Evolutionary conservation across 2,113 vertebrate species (phyloP).

Genomic region (Phoxinus phoxinus): DNA sequence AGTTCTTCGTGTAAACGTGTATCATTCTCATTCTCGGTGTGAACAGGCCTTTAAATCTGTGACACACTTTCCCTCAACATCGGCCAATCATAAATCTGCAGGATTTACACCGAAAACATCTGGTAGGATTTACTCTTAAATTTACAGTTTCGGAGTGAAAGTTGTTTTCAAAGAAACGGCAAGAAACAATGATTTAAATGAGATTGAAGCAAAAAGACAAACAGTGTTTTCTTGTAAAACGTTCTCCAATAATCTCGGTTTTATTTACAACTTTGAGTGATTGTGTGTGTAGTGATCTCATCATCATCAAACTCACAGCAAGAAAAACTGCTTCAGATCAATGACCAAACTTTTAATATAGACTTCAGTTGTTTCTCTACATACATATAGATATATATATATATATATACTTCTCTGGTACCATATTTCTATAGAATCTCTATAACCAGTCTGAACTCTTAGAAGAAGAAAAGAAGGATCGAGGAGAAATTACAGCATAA

Average conservation of each 20-base stretch:
- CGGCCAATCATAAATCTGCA: neutral
- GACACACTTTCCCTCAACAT: neutral
- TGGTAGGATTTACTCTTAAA: no score
- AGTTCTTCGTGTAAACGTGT: no score
- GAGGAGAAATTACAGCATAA: no score
- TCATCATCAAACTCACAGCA: neutral
- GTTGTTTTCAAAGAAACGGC: no score
- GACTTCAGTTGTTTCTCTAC: conserved; percentile 56
- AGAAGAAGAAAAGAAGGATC: no score
- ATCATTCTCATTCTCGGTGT: neutral
- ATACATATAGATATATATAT: conserved; percentile 38
- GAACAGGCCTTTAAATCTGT: neutral
- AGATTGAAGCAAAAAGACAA: no score
- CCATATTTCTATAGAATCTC: conserved; percentile 54
- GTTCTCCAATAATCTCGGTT: no score
- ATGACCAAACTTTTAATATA: conserved; percentile 56
- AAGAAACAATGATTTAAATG: no score
- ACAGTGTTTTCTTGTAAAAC: no score
- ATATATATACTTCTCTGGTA: conserved; percentile 52
- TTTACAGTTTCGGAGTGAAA: no score
- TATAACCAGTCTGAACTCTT: conserved; percentile 29
- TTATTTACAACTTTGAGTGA: no score
- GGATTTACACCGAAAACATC: neutral
- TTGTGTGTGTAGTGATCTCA: neutral
- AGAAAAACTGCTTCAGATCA: neutral